These are phyloP conservation scores for Accipiter superciliosus DNA, from an alignment of 2,797 vertebrate species.

Conservation along the genomic window DNA sequence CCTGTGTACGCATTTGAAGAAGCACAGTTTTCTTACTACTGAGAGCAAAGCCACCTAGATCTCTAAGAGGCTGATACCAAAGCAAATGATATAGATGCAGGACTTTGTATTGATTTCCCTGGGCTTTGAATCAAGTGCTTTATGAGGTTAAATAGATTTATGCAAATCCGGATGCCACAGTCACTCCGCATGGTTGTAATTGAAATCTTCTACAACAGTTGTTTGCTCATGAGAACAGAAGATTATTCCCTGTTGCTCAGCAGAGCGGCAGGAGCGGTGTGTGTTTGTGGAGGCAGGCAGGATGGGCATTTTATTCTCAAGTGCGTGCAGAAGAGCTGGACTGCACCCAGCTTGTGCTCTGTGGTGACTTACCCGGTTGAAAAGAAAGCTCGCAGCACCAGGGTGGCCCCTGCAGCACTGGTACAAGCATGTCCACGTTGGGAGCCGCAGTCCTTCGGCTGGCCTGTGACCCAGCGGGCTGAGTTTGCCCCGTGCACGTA, in stretches of 20 bases:
- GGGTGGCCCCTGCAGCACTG: neutral
- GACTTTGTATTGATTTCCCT: neutral
- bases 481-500: neutral
- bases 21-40: neutral
- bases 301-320: neutral
- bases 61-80: neutral
- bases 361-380: rapidly evolving
- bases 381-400: neutral
- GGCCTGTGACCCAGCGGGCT: neutral
- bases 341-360: neutral
- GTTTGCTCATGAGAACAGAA: neutral
- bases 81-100: neutral
- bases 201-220: neutral
- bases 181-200: neutral
- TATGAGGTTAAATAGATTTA: neutral
- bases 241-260: neutral
- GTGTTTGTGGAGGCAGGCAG: neutral
- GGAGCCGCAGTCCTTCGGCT: neutral
- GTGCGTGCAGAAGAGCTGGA: neutral
- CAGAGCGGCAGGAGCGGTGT: rapidly evolving
- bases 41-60: neutral
- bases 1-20: neutral
- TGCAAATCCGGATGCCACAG: neutral
- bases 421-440: rapidly evolving
- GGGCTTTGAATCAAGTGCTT: constrained; percentile 1